Evolutionary conservation across 2,113 vertebrate genomes (phyloP).

Genomic region (Conger conger): DNA sequence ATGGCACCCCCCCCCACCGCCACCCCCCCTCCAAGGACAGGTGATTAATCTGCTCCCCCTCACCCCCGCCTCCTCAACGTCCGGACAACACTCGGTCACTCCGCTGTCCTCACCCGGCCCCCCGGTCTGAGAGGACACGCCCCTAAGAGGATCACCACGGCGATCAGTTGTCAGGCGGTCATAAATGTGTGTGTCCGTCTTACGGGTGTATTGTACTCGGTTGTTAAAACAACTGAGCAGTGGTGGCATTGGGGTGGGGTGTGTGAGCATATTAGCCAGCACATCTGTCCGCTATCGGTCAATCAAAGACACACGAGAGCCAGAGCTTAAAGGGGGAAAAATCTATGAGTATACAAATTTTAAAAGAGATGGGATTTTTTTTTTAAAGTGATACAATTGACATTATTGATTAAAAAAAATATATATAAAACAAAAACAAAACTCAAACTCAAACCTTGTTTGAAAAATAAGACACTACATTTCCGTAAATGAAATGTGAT

Average conservation of each 20-base stretch:
- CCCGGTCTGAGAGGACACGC: not conserved
- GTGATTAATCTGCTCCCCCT: slow-evolving; percentile 49
- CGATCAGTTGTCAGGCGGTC: not conserved
- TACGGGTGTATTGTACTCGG: no score
- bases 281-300: not conserved
- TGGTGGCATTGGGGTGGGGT: not conserved
- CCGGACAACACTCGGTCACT: no score
- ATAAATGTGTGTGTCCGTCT: not conserved
- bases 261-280: not conserved
- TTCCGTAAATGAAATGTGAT: not conserved
- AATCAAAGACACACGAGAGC: not conserved
- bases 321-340: not conserved
- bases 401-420: not conserved
- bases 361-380: not conserved
- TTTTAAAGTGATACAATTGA: not conserved
- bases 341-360: not conserved
- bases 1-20: slow-evolving; percentile 5
- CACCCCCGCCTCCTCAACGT: no score
- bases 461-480: not conserved
- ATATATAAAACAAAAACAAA: not conserved
- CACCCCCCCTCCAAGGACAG: slow-evolving; percentile 29
- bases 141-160: not conserved
- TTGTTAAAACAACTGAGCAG: not conserved
- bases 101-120: not conserved
- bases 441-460: not conserved